Conservation (phyloP, 2,113 vertebrate genomes). For the Cavia porcellus region DNA sequence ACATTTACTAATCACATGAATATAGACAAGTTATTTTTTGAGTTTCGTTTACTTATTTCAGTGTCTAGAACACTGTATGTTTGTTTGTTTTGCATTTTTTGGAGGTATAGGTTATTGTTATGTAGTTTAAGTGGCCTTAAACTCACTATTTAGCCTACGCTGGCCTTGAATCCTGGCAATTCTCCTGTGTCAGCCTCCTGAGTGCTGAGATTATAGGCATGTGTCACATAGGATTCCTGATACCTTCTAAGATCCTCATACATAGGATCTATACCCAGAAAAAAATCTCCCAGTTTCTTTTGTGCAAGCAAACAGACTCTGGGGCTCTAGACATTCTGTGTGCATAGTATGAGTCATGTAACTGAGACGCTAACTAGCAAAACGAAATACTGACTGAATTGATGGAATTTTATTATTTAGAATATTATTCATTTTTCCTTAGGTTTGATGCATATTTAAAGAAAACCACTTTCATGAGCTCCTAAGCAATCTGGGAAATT, state of each 20-base stretch:
- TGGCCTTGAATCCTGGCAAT: neutral
- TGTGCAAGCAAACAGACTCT: neutral
- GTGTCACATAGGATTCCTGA: neutral
- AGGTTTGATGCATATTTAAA: slow-evolving; percentile 35
- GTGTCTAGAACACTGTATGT: neutral
- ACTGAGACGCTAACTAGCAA: neutral
- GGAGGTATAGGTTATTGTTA: neutral
- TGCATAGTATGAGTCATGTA: neutral
- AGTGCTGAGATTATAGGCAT: neutral
- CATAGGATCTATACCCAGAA: neutral
- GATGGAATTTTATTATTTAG: neutral
- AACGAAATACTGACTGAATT: slow-evolving; percentile 53
- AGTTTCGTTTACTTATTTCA: neutral
- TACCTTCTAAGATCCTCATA: neutral
- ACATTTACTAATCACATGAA: neutral
- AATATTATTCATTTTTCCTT: slow-evolving; percentile 36
- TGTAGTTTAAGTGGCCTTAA: neutral
- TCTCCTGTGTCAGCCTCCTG: neutral
- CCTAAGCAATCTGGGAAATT: slow-evolving; percentile 53
- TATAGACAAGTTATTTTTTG: neutral
- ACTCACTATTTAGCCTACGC: neutral
- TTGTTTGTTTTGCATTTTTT: neutral
- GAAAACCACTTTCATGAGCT: slow-evolving; percentile 42
- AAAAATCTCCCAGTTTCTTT: neutral
- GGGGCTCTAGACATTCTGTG: neutral